Evolutionary conservation across 2,113 vertebrate genomes (phyloP), one percentile per base, ranked within the genome.

Genomic region (Neolamprologus longior): DNA sequence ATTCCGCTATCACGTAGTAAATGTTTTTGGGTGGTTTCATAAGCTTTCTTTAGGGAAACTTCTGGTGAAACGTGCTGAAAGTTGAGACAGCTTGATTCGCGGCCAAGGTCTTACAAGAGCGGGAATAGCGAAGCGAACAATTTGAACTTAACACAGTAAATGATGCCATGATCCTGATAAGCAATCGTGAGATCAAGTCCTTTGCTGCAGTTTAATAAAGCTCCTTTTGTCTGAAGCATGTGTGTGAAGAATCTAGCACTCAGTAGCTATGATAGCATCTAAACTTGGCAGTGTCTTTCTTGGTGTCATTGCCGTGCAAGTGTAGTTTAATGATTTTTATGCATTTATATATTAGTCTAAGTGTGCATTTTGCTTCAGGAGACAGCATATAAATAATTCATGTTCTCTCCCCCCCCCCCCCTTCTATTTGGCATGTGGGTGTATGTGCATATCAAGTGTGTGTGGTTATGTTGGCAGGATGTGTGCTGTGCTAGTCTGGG

Each of bases 211-310:
- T 84, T 47, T 82, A 83, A 93, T 90, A 93, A 88, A 52, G 47
- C 63, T 37, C 55, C 73, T 89, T 78, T 92, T 92, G 84, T 93
- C 57, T 81, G 37, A 19, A 15, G 31, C 26, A 35, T 71, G 85
- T 80, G 83, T 86, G 42, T 35, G 82, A 83, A 40, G 63, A 93
- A 82, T 83, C 45, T 68, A 79, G 80, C 54, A 85, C 90, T 89
- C 88, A 78, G 86, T 68, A 84, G 57, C 24, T 52, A 5, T 68
- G 93, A 93, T 93, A 92, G 21, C 50, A 95, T 94, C 92, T 90
- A 13, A 33, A 37, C 80, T 90, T 92, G 90, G 91, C 81, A 45
- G 81, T 81, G 35, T 26, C 52, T 79, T 68, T 88, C 37, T 28
- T n/a, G 0, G 45, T 81, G 50, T 80, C 68, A 86, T 37, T 35